A percentile compares a stretch with the other conserved stretches of the same genome.
Conservation (phyloP, 2,888 invertebrate genomes). For the Melinopterus prodromus region DNA sequence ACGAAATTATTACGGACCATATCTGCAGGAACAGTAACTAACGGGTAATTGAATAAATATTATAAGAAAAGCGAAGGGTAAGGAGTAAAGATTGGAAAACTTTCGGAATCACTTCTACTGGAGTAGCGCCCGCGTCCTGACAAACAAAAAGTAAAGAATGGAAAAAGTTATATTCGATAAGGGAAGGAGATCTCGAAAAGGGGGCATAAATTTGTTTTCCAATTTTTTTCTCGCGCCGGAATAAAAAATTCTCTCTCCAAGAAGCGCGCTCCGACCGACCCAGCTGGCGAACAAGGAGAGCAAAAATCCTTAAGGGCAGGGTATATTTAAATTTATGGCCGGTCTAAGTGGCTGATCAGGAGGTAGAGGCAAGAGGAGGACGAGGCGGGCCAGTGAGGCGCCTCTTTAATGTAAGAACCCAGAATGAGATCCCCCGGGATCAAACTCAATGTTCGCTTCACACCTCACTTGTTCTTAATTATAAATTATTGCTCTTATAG, state of each 20-base stretch:
- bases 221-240: background rate
- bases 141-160: constrained; percentile 4
- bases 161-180: constrained; percentile 4
- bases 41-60: background rate
- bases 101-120: background rate
- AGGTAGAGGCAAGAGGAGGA: background rate
- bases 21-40: background rate
- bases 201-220: background rate
- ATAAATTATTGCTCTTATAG: constrained; percentile 50
- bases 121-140: background rate
- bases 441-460: constrained; percentile 56
- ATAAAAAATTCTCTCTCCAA: background rate
- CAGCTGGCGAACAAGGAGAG: background rate
- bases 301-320: constrained; percentile 14
- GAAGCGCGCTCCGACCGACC: background rate
- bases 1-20: background rate
- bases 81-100: constrained; percentile 4
- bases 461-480: constrained; percentile 60
- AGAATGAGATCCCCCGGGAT: constrained; percentile 55
- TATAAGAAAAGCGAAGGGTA: background rate
- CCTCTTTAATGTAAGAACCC: constrained; percentile 51
- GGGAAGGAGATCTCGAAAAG: constrained; percentile 4
- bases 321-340: constrained; percentile 41
- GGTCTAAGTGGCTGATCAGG: constrained; percentile 35
- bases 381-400: constrained; percentile 21